phyloP scores from a whole-genome alignment of 2,113 vertebrate genomes.

The Nerophis ophidion region DNA sequence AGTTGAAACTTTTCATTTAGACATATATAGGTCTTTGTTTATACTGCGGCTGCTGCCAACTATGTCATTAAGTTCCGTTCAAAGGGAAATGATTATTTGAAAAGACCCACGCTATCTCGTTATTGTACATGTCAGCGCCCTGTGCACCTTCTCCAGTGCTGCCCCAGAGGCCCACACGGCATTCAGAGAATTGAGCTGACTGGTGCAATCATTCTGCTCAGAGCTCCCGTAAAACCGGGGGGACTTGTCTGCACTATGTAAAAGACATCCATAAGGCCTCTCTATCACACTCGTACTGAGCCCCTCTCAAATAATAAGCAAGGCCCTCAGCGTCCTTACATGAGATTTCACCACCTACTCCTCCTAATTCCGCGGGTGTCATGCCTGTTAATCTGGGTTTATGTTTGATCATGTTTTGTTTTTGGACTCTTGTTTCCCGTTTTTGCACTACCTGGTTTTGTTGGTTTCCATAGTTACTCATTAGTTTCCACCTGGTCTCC shows the following conservation, averaged over 20 bases:
- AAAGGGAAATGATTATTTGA: constrained; percentile 11
- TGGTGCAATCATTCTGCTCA: constrained; percentile 25
- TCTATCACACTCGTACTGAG: constrained; percentile 39
- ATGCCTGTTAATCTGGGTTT: too few species aligned
- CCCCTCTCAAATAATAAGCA: constrained; percentile 49
- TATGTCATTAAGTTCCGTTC: constrained; percentile 7
- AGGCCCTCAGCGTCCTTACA: constrained; percentile 38
- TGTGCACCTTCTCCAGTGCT: constrained; percentile 16
- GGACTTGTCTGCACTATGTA: constrained; percentile 52
- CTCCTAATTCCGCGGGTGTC: constrained; percentile 7
- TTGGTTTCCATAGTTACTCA: too few species aligned
- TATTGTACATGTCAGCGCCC: constrained; percentile 7
- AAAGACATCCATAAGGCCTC: constrained; percentile 46
- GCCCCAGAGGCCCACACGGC: constrained; percentile 19
- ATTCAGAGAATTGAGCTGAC: constrained; percentile 28
- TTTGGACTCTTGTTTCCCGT: too few species aligned
- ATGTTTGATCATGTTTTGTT: too few species aligned
- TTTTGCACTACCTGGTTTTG: too few species aligned
- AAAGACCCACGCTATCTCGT: constrained; percentile 7
- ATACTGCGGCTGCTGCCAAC: constrained; percentile 10
- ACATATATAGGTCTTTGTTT: constrained; percentile 9
- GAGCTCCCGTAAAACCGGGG: constrained; percentile 53
- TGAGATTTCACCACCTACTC: constrained; percentile 44
- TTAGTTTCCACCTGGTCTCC: too few species aligned
- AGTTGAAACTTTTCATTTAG: background rate